A percentile compares a stretch with the other conserved stretches of the same genome.
Conservation (phyloP, 2,797 vertebrate genomes). For the Craterocephalus amniculus region DNA sequence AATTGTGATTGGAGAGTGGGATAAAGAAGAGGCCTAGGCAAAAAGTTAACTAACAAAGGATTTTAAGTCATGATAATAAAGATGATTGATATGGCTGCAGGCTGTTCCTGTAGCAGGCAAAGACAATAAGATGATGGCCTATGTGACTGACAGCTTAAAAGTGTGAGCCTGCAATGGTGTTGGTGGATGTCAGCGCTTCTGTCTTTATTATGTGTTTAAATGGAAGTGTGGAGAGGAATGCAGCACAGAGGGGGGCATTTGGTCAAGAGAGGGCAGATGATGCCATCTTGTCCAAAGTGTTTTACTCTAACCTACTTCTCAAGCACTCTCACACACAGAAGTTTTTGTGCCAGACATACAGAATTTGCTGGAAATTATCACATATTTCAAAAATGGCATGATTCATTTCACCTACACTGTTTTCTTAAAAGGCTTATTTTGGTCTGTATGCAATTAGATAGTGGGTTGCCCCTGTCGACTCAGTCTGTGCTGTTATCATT, state of each 20-base stretch:
- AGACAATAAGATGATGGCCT: constrained; percentile 70
- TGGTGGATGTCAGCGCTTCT: constrained; percentile 73
- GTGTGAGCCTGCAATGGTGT: constrained; percentile 72
- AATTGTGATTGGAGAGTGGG: constrained; percentile 84
- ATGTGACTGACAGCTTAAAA: constrained; percentile 80
- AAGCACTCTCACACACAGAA: neutral
- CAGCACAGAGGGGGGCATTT: constrained; percentile 58
- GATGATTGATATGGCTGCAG: constrained; percentile 84
- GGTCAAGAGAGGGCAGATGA: constrained; percentile 57
- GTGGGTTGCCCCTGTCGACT: constrained; percentile 36
- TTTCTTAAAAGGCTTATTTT: constrained; percentile 9
- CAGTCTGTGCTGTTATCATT: constrained; percentile 52
- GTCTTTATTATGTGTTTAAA: constrained; percentile 73
- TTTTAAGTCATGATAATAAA: constrained; percentile 87
- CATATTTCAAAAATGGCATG: constrained; percentile 3
- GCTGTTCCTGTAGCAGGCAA: constrained; percentile 81
- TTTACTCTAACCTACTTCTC: constrained; percentile 9
- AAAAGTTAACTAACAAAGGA: constrained; percentile 83
- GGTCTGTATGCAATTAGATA: constrained; percentile 7
- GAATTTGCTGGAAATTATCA: constrained; percentile 1
- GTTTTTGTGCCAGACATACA: constrained; percentile 10
- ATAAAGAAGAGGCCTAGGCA: constrained; percentile 74
- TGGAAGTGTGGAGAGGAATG: constrained; percentile 70
- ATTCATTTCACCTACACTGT: neutral
- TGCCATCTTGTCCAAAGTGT: constrained; percentile 27